A percentile compares a stretch with the other conserved stretches of the same genome.
Conservation (phyloP, 53 echinoderm and acorn worm genomes). For the Hippasteria phrygiana region DNA sequence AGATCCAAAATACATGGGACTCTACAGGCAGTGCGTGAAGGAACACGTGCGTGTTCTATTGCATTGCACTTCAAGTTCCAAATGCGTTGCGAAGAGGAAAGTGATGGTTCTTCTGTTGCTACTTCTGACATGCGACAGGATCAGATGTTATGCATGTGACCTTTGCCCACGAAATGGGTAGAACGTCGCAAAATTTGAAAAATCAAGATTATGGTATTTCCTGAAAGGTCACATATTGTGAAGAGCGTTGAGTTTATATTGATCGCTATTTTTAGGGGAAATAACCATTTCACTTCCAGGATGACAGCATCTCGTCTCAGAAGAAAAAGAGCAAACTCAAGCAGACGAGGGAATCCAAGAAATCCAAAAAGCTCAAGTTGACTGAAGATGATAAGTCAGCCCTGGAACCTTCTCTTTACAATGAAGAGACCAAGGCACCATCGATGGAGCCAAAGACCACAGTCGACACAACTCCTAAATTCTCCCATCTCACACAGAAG, state of each 20-base stretch:
- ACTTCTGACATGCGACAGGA: no score
- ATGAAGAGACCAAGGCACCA: neutral
- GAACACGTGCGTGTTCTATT: no score
- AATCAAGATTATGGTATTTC: no score
- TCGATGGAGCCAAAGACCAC: neutral
- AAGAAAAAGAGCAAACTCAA: conserved; percentile 15
- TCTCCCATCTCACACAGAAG: conserved; percentile 6
- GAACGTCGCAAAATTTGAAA: no score
- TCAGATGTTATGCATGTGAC: no score
- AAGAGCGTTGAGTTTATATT: neutral
- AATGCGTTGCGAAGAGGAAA: no score
- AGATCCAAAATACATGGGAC: no score
- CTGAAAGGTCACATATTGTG: no score
- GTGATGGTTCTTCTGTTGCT: no score
- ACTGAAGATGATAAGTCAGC: neutral
- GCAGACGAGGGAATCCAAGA: neutral
- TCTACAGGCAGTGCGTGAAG: no score
- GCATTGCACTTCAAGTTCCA: no score
- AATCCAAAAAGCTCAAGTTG: conserved; percentile 1
- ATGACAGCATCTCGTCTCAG: neutral
- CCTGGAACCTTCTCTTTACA: neutral
- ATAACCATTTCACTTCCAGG: neutral
- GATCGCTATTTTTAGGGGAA: neutral
- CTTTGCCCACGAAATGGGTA: no score
- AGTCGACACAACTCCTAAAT: neutral